A percentile compares a stretch with the other conserved stretches of the same genome.
phyloP scores from a whole-genome alignment of 2,113 vertebrate genomes.

The Zapus hudsonius region DNA sequence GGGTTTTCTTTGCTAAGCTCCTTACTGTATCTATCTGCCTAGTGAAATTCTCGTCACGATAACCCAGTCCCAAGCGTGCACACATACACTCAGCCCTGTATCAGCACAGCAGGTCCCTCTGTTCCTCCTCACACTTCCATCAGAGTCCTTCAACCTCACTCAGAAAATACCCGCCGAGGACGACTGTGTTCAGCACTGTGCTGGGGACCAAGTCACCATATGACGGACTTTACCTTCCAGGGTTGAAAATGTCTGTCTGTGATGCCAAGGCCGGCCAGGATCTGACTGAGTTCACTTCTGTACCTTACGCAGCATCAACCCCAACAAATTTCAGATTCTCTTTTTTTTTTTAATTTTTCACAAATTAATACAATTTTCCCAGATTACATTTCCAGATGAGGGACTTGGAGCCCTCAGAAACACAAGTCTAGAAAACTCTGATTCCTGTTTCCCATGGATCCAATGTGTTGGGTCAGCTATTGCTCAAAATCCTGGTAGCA shows the following conservation, averaged over 20 bases:
- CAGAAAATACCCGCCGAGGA: background rate
- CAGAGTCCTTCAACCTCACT: background rate
- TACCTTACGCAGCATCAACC: background rate
- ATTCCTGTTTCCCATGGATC: background rate
- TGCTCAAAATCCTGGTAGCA: background rate
- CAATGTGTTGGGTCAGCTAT: conserved; percentile 1
- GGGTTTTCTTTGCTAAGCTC: background rate
- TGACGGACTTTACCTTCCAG: background rate
- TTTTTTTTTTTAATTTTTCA: background rate
- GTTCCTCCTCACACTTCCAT: background rate
- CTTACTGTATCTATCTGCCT: background rate
- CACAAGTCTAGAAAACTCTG: background rate
- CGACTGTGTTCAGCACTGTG: background rate
- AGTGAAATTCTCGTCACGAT: background rate
- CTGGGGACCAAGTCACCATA: background rate
- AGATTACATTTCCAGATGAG: background rate
- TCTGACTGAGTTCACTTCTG: background rate
- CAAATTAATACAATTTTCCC: background rate
- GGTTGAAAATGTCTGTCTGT: background rate
- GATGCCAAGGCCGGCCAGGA: background rate
- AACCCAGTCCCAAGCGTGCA: background rate
- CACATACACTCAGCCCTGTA: background rate
- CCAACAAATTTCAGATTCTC: background rate
- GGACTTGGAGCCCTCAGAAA: background rate
- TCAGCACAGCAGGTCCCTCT: background rate